These are phyloP conservation scores for Melanostigma gelatinosum DNA, from an alignment of 2,113 vertebrate genomes.

Conservation along the genomic window DNA sequence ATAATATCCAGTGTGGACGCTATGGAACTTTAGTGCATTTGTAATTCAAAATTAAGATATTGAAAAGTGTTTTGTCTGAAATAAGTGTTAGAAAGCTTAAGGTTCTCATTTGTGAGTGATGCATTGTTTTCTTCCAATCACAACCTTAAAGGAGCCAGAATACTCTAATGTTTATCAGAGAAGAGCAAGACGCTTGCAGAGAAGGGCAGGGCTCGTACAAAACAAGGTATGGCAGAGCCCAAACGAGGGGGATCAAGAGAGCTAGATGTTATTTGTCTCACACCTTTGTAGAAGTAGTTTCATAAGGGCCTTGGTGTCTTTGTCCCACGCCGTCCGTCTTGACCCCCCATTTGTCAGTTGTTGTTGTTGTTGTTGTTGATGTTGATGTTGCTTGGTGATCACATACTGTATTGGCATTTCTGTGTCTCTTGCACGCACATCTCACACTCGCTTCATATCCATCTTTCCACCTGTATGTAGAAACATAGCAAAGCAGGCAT, in stretches of 20 bases:
- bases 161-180: conserved; percentile 88
- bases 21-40: conserved; percentile 6
- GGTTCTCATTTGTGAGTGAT: conserved; percentile 72
- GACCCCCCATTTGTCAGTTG: conserved; percentile 61
- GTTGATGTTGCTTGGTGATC: conserved; percentile 60
- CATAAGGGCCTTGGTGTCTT: conserved; percentile 78
- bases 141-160: conserved; percentile 86
- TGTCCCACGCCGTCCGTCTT: conserved; percentile 57
- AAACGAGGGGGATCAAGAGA: conserved; percentile 51
- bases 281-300: conserved; percentile 77
- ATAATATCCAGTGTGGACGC: conserved; percentile 1
- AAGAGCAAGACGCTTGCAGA: conserved; percentile 85
- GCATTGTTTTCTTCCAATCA: conserved; percentile 83
- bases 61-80: conserved; percentile 40
- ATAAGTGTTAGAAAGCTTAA: conserved; percentile 42
- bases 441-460: conserved; percentile 92
- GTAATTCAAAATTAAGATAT: not conserved
- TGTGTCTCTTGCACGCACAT: conserved; percentile 86
- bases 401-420: conserved; percentile 59
- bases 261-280: conserved; percentile 72
- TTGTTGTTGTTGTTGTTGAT: conserved; percentile 66
- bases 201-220: conserved; percentile 87
- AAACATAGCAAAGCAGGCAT: conserved; percentile 99
- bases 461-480: conserved; percentile 98
- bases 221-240: conserved; percentile 82